phyloP scores from a whole-genome alignment of 2,113 vertebrate genomes.

The Grammomys surdaster region DNA sequence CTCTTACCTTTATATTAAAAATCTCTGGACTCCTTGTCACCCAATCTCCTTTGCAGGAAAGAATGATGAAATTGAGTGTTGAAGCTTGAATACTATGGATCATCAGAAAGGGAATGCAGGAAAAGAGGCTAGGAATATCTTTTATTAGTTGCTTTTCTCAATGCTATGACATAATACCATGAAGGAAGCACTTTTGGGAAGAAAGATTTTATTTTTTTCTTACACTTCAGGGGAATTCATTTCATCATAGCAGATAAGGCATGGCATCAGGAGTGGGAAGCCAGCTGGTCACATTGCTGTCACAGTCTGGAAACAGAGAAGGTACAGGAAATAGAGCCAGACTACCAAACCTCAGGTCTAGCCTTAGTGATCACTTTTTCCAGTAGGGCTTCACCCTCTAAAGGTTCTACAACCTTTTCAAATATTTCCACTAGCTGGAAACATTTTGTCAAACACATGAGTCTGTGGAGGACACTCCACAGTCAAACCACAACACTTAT shows the following conservation, averaged over 20 bases:
- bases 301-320: not conserved
- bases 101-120: not conserved
- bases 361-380: too few species aligned
- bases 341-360: too few species aligned
- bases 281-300: too few species aligned
- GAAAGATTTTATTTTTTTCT: not conserved
- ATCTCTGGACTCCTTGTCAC: not conserved
- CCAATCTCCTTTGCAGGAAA: not conserved
- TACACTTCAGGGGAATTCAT: not conserved
- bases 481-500: not conserved
- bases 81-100: not conserved
- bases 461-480: too few species aligned
- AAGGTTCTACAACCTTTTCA: not conserved
- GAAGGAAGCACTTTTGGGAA: not conserved
- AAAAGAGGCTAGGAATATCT: not conserved
- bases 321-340: not conserved
- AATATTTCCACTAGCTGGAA: not conserved
- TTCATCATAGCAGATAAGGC: not conserved
- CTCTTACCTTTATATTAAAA: conserved; percentile 10
- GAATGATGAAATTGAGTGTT: not conserved
- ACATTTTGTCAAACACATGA: not conserved
- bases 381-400: not conserved
- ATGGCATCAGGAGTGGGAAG: too few species aligned
- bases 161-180: not conserved
- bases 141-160: not conserved